Evolutionary conservation across 2,888 invertebrate species (phyloP).

Genomic region (Eustalomyia histrio): DNA sequence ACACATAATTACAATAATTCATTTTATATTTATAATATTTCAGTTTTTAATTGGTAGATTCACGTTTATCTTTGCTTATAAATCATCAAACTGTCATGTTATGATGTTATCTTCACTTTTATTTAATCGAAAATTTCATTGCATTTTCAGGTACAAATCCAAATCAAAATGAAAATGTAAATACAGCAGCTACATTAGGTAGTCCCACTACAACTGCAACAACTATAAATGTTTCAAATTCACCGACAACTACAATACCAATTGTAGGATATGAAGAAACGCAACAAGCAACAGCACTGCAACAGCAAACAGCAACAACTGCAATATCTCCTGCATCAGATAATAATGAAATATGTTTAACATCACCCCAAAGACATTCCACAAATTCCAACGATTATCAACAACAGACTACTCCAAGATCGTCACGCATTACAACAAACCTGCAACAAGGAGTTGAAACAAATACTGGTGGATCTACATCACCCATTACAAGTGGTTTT

Average conservation of each 20-base stretch:
- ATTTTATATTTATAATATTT: too few species aligned
- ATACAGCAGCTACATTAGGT: slow-evolving; percentile 58
- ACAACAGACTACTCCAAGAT: slow-evolving; percentile 73
- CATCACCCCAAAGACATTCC: slow-evolving; percentile 72
- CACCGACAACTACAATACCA: slow-evolving; percentile 55
- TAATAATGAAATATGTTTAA: slow-evolving; percentile 54
- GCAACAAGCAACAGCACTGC: slow-evolving; percentile 48
- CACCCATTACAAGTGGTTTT: slow-evolving; percentile 69
- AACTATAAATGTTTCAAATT: slow-evolving; percentile 60
- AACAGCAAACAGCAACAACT: slow-evolving; percentile 31
- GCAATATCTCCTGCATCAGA: slow-evolving; percentile 3
- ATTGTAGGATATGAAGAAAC: slow-evolving; percentile 50
- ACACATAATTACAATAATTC: too few species aligned
- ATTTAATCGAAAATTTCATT: neutral
- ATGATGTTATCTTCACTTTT: neutral
- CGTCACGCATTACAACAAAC: slow-evolving; percentile 51
- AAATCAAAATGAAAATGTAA: slow-evolving; percentile 72
- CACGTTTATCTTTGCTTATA: neutral
- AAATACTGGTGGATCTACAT: slow-evolving; percentile 68
- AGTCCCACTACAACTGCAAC: slow-evolving; percentile 60
- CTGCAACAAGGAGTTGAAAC: slow-evolving; percentile 29
- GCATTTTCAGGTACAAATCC: slow-evolving; percentile 72
- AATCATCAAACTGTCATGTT: neutral
- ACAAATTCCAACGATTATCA: slow-evolving; percentile 73
- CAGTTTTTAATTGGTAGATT: too few species aligned